Evolutionary conservation across 2,797 vertebrate genomes (phyloP).

Genomic region (Eremophila alpestris): DNA sequence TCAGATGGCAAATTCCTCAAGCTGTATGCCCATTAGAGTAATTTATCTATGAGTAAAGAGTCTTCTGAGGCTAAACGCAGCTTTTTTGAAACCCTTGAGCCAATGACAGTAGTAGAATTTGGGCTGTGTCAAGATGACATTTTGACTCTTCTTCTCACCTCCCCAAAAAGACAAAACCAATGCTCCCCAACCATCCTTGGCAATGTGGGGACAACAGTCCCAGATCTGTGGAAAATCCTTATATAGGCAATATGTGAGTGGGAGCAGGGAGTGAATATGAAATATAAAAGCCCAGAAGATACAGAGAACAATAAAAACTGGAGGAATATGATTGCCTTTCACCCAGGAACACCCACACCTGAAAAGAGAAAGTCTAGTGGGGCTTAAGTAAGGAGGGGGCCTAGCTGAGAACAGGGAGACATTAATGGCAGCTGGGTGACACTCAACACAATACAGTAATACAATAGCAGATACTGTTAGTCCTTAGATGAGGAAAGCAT

Average conservation of each 20-base stretch:
- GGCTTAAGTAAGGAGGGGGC: neutral
- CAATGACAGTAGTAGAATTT: neutral
- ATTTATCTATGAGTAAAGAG: neutral
- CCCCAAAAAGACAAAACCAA: rapidly evolving
- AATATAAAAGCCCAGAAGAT: neutral
- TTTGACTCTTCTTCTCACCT: neutral
- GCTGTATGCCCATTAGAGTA: rapidly evolving
- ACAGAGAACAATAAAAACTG: neutral
- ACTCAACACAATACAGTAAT: neutral
- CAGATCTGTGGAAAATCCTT: neutral
- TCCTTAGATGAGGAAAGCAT: neutral
- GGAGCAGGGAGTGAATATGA: neutral
- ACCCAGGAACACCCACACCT: neutral
- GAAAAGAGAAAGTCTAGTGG: neutral
- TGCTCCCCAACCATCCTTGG: neutral
- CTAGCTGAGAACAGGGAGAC: neutral
- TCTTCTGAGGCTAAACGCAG: neutral
- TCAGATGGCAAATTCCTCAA: neutral
- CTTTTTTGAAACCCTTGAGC: neutral
- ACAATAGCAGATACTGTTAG: neutral
- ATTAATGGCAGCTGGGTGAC: neutral
- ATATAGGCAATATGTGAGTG: neutral
- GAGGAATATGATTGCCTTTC: neutral
- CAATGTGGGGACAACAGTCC: neutral
- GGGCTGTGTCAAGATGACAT: neutral